Percentiles rank a stretch among this genome's conserved stretches.
These are phyloP conservation scores for Orientallactaga sibirica DNA, from an alignment of 2,797 vertebrate genomes.

Conservation along the genomic window DNA sequence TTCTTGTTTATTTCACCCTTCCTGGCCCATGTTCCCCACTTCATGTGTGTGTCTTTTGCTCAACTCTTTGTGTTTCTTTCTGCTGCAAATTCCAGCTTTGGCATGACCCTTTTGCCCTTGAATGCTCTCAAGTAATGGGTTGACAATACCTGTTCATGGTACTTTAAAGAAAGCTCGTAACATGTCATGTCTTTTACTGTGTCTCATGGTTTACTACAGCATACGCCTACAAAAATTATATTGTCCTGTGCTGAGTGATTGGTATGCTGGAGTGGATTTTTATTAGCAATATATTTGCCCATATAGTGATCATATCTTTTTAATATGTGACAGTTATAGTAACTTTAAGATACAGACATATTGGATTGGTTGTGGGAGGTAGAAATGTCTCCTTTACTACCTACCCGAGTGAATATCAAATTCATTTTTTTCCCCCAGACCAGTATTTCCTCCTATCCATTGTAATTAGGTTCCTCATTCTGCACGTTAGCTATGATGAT, in stretches of 20 bases:
- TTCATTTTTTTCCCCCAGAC: conserved; percentile 71
- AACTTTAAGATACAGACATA: conserved; percentile 43
- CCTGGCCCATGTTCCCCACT: not conserved
- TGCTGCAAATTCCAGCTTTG: not conserved
- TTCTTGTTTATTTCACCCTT: not conserved
- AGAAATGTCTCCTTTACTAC: conserved; percentile 50
- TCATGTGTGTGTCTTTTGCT: not conserved
- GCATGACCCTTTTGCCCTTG: not conserved
- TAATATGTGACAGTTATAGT: conserved; percentile 51
- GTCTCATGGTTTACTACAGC: not conserved
- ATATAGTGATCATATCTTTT: conserved; percentile 52
- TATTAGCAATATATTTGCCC: conserved; percentile 59
- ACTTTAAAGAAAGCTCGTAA: not conserved
- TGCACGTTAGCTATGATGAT: conserved; percentile 77
- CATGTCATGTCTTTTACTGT: not conserved
- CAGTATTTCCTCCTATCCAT: conserved; percentile 68
- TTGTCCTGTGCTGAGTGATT: conserved; percentile 43
- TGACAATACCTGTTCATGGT: not conserved
- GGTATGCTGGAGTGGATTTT: conserved; percentile 49
- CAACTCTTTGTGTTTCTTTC: conserved; percentile 1
- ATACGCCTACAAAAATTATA: conserved; percentile 36
- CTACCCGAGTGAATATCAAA: conserved; percentile 59
- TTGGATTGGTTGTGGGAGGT: conserved; percentile 35
- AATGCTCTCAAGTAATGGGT: not conserved
- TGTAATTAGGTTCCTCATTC: conserved; percentile 78